Percentiles rank a stretch among this genome's conserved stretches.
phyloP scores from a whole-genome alignment of 2,797 vertebrate species.

The Botia almorhae region DNA sequence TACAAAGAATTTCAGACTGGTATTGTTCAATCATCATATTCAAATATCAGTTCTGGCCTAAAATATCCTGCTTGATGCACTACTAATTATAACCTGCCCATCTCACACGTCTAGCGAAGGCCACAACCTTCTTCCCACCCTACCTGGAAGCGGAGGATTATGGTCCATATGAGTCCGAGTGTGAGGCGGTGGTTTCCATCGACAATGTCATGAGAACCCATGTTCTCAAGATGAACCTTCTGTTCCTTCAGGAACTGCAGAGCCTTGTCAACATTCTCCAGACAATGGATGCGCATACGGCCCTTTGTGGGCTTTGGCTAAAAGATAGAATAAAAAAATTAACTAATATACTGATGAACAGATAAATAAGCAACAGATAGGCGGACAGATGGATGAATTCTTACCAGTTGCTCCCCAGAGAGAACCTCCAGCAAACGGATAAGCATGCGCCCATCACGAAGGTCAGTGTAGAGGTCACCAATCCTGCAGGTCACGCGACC shows the following conservation, averaged over 20 bases:
- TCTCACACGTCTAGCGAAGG: not conserved
- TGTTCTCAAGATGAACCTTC: conserved; percentile 92
- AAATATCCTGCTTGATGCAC: too few relatives aligned
- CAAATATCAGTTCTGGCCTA: not conserved
- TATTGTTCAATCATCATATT: not conserved
- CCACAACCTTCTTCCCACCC: not conserved
- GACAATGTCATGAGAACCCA: conserved; percentile 95
- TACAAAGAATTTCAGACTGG: not conserved
- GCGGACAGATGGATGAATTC: conserved; percentile 49
- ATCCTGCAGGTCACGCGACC: conserved; percentile 90
- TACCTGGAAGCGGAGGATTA: conserved; percentile 95
- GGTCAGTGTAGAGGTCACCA: conserved; percentile 91
- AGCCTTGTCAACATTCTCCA: conserved; percentile 95
- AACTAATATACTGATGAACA: not conserved
- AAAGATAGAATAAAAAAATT: conserved; percentile 1
- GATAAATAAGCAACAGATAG: not conserved
- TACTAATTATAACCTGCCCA: not conserved
- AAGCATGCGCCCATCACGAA: conserved; percentile 92
- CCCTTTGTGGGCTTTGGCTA: conserved; percentile 94
- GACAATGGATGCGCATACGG: conserved; percentile 94
- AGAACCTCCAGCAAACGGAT: conserved; percentile 92
- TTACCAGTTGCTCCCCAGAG: conserved; percentile 92
- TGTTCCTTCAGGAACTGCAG: conserved; percentile 95
- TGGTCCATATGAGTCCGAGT: conserved; percentile 93
- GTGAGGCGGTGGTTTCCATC: conserved; percentile 94